These are phyloP conservation scores for Ceyx cyanopectus DNA, from an alignment of 2,113 vertebrate species.

Conservation along the genomic window DNA sequence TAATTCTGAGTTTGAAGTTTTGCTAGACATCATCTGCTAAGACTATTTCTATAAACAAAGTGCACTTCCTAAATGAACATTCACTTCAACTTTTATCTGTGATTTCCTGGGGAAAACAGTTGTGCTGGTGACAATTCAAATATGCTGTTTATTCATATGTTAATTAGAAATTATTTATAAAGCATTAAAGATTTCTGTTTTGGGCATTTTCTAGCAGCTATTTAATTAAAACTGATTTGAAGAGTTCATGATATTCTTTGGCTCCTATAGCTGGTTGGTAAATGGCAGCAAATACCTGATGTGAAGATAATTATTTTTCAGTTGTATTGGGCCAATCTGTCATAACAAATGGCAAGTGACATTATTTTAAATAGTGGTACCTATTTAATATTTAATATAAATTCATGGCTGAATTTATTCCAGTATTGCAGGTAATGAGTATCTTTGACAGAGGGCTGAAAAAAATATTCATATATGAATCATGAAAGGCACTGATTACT, in stretches of 20 bases:
- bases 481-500: not conserved
- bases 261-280: not conserved
- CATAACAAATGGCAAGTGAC: not conserved
- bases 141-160: not conserved
- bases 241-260: not conserved
- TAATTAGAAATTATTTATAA: not conserved
- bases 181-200: not conserved
- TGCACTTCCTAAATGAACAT: slow-evolving; percentile 39
- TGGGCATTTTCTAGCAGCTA: not conserved
- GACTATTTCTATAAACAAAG: slow-evolving; percentile 33
- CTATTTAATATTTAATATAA: not conserved
- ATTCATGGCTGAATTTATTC: not conserved
- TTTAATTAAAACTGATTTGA: not conserved
- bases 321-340: not conserved
- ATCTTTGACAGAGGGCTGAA: not conserved
- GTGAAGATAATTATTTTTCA: not conserved
- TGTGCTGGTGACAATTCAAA: slow-evolving; percentile 14
- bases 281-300: not conserved
- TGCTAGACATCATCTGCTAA: slow-evolving; percentile 39
- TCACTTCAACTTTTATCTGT: slow-evolving; percentile 21
- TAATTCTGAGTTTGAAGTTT: slow-evolving; percentile 11
- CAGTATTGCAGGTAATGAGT: not conserved
- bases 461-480: not conserved
- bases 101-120: not conserved
- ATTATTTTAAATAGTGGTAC: not conserved